phyloP scores from a whole-genome alignment of 1,140 invertebrate genomes.

The Paraescarpia echinospica region DNA sequence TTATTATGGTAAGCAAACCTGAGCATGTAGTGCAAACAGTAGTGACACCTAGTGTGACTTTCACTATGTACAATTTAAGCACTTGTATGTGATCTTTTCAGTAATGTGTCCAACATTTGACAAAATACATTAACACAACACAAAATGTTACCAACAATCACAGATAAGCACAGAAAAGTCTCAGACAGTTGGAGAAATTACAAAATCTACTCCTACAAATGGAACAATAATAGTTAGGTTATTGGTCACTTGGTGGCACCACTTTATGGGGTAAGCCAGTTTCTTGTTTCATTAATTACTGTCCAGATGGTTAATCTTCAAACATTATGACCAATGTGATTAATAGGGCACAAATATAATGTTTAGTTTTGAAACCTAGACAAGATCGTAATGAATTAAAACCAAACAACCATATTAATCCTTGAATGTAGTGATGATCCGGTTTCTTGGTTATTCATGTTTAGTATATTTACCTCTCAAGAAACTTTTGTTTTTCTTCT shows the following conservation, averaged over 20 bases:
- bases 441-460: too few species aligned
- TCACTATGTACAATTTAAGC: neutral
- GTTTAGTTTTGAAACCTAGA: neutral
- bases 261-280: neutral
- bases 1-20: neutral
- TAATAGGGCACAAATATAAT: neutral
- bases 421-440: too few species aligned
- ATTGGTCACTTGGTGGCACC: neutral
- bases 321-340: neutral
- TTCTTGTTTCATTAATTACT: neutral
- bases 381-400: neutral
- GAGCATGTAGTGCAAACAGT: neutral
- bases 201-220: neutral
- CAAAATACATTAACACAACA: neutral
- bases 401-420: too few species aligned
- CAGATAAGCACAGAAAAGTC: neutral
- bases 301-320: neutral
- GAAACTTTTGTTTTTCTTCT: too few species aligned
- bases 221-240: neutral
- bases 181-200: neutral
- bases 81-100: neutral
- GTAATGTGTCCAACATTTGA: neutral
- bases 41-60: neutral
- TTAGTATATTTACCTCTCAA: too few species aligned
- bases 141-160: neutral